These are phyloP conservation scores for Urosaurus nigricauda DNA, from an alignment of 2,797 vertebrate genomes.

Conservation along the genomic window DNA sequence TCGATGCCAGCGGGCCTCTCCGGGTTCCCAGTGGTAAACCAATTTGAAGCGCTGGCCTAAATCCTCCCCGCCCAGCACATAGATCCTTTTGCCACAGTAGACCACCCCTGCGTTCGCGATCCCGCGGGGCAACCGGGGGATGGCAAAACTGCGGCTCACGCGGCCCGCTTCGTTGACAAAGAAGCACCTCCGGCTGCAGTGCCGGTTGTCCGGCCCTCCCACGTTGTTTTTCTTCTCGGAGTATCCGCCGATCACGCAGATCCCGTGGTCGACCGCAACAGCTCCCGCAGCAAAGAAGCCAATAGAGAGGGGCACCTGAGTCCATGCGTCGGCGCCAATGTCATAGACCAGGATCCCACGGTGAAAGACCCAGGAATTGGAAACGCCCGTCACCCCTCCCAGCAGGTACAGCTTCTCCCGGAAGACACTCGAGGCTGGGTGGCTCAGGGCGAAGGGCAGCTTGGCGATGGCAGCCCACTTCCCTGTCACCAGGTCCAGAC, in stretches of 20 bases:
- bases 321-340: conserved; percentile 82
- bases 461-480: conserved; percentile 62
- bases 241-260: conserved; percentile 86
- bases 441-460: conserved; percentile 83
- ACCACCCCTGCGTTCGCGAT: conserved; percentile 85
- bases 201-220: conserved; percentile 78
- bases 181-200: conserved; percentile 84
- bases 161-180: conserved; percentile 81
- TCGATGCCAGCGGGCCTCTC: conserved; percentile 87
- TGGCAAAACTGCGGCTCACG: conserved; percentile 69
- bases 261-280: conserved; percentile 82
- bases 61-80: conserved; percentile 86
- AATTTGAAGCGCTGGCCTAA: conserved; percentile 83
- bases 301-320: conserved; percentile 80
- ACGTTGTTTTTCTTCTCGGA: conserved; percentile 81
- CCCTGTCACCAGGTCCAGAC: conserved; percentile 76
- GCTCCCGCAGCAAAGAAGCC: conserved; percentile 85
- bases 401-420: conserved; percentile 85
- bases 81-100: conserved; percentile 85
- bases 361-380: conserved; percentile 80
- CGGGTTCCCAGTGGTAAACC: conserved; percentile 88
- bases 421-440: conserved; percentile 81
- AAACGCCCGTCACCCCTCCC: conserved; percentile 83
- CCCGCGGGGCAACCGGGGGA: conserved; percentile 83
- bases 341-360: conserved; percentile 85